A percentile compares a stretch with the other conserved stretches of the same genome.
Conservation (phyloP, 2,113 vertebrate species). For the Petromus typicus region DNA sequence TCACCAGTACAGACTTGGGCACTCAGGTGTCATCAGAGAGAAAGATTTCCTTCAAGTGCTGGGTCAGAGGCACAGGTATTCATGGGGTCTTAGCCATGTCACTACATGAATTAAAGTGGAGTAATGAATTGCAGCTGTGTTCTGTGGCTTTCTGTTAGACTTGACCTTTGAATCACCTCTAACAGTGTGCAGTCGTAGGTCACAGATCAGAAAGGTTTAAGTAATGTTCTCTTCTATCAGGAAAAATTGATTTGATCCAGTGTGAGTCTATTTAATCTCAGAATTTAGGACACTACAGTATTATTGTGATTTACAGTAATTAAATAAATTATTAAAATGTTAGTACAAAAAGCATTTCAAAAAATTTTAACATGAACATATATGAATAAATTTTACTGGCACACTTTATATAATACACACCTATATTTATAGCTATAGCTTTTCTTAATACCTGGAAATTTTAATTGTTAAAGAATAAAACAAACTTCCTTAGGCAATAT, state of each 20-base stretch:
- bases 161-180: slow-evolving; percentile 85
- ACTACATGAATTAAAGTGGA: slow-evolving; percentile 85
- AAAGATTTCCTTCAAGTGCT: slow-evolving; percentile 81
- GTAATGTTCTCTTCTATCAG: slow-evolving; percentile 81
- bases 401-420: not conserved
- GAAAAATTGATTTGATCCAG: slow-evolving; percentile 82
- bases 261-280: slow-evolving; percentile 80
- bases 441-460: not conserved
- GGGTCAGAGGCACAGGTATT: slow-evolving; percentile 83
- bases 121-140: slow-evolving; percentile 84
- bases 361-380: not conserved
- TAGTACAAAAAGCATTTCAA: not conserved
- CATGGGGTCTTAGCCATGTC: slow-evolving; percentile 80
- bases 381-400: slow-evolving; percentile 18
- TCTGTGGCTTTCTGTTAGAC: slow-evolving; percentile 82
- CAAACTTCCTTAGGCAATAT: not conserved
- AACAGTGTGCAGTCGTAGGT: slow-evolving; percentile 82
- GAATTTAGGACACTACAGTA: slow-evolving; percentile 78
- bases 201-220: slow-evolving; percentile 87
- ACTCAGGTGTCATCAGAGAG: slow-evolving; percentile 72
- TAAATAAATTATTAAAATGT: slow-evolving; percentile 21
- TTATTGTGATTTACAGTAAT: slow-evolving; percentile 70
- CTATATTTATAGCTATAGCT: not conserved
- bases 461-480: not conserved
- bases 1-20: slow-evolving; percentile 68